Percentiles rank a stretch among this genome's conserved stretches.
These are phyloP conservation scores for Acipenser ruthenus DNA, from an alignment of 2,797 vertebrate genomes.

Conservation along the genomic window DNA sequence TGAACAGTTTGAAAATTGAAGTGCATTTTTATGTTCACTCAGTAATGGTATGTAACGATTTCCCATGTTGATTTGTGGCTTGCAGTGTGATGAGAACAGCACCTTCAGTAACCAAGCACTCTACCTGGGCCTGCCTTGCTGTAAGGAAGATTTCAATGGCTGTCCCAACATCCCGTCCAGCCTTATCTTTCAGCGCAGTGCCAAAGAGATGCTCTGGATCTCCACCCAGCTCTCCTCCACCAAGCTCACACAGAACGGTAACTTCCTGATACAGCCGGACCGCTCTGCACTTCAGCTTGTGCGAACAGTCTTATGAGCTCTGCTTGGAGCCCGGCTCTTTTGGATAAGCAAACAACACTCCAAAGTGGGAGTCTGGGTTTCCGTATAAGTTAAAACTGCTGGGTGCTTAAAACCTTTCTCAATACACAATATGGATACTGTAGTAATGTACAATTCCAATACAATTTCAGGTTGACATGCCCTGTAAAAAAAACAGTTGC, in stretches of 20 bases:
- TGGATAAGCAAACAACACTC: no score
- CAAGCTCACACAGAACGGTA: conserved; percentile 97
- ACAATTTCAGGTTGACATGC: no score
- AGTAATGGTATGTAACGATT: no score
- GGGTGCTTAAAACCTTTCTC: no score
- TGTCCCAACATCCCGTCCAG: conserved; percentile 91
- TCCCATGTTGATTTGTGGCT: background rate
- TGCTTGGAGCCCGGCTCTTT: no score
- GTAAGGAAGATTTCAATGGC: conserved; percentile 94
- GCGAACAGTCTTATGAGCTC: no score
- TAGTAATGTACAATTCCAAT: no score
- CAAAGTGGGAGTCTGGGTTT: no score
- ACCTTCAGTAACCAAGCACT: conserved; percentile 95
- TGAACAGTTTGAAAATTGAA: conserved; percentile 18
- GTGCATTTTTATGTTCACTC: background rate
- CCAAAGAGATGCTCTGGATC: conserved; percentile 93
- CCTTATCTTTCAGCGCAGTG: conserved; percentile 93
- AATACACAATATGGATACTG: no score
- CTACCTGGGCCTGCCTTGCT: conserved; percentile 94
- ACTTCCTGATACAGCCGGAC: background rate
- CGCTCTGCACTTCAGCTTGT: no score
- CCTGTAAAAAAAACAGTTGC: no score
- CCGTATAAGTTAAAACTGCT: no score
- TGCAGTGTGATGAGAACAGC: conserved; percentile 92
- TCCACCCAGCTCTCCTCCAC: conserved; percentile 95